Evolutionary conservation across 2,113 vertebrate species (phyloP), one percentile per base, ranked within the genome.

Genomic region (Syngnathus floridae): DNA sequence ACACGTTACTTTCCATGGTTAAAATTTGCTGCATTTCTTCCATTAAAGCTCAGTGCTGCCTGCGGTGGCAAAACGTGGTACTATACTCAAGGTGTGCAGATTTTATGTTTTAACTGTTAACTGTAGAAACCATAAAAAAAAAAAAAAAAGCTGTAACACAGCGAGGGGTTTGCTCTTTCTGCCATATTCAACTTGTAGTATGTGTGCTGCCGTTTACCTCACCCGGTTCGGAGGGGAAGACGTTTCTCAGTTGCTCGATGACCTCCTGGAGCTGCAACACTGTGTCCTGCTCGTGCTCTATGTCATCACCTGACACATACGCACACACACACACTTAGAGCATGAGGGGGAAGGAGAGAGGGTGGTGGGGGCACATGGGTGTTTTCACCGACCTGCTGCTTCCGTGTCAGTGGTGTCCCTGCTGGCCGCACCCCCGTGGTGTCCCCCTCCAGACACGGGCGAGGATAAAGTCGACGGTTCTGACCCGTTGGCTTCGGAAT

Each of bases 231-330:
- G 87, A 88, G 58, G 97, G 97, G 84, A 99, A 98, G 83, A 96
- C 92, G 46, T 94, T 97, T 66, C 93, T 92, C 82, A 99, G 90
- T 83, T 98, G 97, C 88, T 98, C 94, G 81, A 99, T 99, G 67
- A 99, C 97, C 76, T 99, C 94, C 81, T 99, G 96, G 69, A 99
- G 90, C 83, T 96, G 94, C 77, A 96, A 70, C 46, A 94, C 95
- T 19, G 97, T 95, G 59, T 98, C 93, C 70, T 94, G 93, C 68
- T 93, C 93, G 13, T 91, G 87, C 38, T 94, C 93, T 70, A 86
- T 63, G 66, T 93, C 84, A 22, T 95, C 94, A 67, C 94, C 95
- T 98, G 82, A 45, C 56, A 69, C 58, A 72, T n/a, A 76, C 36
- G 48, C 19, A 46, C 26, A 52, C 45, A 17, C 45, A 46, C 45